Evolutionary conservation across 2,888 invertebrate species (phyloP), one percentile per base, ranked within the genome.

Genomic region (Tetramorium bicarinatum): DNA sequence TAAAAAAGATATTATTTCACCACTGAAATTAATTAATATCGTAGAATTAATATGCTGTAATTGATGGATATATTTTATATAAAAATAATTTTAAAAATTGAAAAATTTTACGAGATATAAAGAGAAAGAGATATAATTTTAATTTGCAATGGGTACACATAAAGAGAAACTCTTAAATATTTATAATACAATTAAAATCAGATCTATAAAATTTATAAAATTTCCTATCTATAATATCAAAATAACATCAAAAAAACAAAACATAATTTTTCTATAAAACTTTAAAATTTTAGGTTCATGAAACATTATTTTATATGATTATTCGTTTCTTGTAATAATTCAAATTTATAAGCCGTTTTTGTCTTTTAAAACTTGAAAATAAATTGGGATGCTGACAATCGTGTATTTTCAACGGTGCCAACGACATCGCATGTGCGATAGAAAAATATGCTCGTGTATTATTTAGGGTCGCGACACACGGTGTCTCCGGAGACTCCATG

Each of bases 391-490:
- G 61, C 84, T 86, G 91, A 90, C 89, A 89, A 90, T 90, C 88
- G 88, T 66, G 77, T 56, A 81, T 81, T 85, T 80, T 69, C 69
- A 83, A 52, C 54, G 29, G 83, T 61, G 88, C 61, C 87, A 90
- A 85, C 88, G 86, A 88, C 86, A 83, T 76, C 87, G 83, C 47
- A 74, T 52, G 67, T 76, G 84, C 89, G 90, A 92, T 92, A 92
- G 91, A 92, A 93, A 93, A 93, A 93, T 92, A 92, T 92, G 91
- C 89, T 91, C 89, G 87, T 93, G 90, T 90, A 93, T 93, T 93
- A 93, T 93, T 93, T 93, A 93, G 91, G 89, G 91, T 91, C 89
- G 92, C 91, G 91, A 90, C 89, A 88, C 89, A 87, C 86, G 74
- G 52, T 83, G 91, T 91, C 89, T 92, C 93, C 88, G 88, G 93